Conservation (phyloP, 2,797 vertebrate genomes). For the Sebastes baramenuke region DNA sequence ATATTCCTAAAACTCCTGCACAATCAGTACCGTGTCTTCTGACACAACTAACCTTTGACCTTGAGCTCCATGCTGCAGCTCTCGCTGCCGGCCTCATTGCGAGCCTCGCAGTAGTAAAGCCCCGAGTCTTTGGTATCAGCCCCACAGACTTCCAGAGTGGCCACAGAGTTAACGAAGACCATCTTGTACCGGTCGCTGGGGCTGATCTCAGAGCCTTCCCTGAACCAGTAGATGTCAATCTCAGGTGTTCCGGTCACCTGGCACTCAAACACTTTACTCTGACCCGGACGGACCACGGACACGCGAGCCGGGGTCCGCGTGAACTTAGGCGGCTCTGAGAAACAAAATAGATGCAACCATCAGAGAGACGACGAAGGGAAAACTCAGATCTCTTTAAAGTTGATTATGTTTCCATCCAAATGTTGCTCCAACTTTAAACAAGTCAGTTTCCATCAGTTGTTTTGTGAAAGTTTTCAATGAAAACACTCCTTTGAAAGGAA, state of each 20-base stretch:
- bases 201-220: conserved; percentile 92
- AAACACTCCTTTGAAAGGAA: not conserved
- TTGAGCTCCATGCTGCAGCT: conserved; percentile 96
- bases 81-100: conserved; percentile 94
- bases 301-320: conserved; percentile 89
- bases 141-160: conserved; percentile 87
- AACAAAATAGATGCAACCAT: conserved; percentile 40
- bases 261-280: conserved; percentile 91
- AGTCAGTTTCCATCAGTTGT: not conserved
- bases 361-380: not conserved
- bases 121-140: conserved; percentile 89
- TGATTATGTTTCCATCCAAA: conserved; percentile 36
- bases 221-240: conserved; percentile 94
- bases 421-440: not conserved
- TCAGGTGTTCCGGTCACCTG: conserved; percentile 93
- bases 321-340: conserved; percentile 92
- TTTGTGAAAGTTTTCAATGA: not conserved
- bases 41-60: conserved; percentile 93
- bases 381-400: not conserved
- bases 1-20: not conserved
- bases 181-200: conserved; percentile 83
- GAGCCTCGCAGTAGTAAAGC: conserved; percentile 94
- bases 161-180: conserved; percentile 87
- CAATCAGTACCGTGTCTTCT: not conserved
- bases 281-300: conserved; percentile 89